These are phyloP conservation scores for Porites lutea DNA, from an alignment of 64 coral and sea anemone species.

Conservation along the genomic window DNA sequence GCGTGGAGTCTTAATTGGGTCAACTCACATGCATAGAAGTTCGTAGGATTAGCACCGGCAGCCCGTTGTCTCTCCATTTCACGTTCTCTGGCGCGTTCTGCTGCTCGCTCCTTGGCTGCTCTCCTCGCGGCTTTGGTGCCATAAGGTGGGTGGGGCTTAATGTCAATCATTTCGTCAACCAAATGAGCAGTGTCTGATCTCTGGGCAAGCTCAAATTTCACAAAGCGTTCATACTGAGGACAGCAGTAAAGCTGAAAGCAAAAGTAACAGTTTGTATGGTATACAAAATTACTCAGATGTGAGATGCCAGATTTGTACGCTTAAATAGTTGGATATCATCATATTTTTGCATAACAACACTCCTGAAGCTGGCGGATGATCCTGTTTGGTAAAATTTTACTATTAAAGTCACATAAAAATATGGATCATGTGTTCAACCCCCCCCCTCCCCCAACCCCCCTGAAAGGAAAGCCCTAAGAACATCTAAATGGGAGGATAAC, in stretches of 20 bases:
- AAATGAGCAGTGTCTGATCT: constrained; percentile 76
- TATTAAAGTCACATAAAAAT: too few species aligned
- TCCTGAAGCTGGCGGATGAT: too few species aligned
- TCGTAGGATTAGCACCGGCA: constrained; percentile 62
- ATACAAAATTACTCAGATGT: too few species aligned
- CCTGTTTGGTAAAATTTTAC: too few species aligned
- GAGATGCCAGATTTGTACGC: too few species aligned
- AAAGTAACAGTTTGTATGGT: neutral
- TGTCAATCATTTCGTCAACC: constrained; percentile 92
- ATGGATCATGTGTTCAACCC: too few species aligned
- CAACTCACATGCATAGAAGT: constrained; percentile 93
- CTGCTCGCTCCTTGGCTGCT: constrained; percentile 96
- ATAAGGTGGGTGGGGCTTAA: constrained; percentile 95
- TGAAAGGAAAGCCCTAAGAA: too few species aligned
- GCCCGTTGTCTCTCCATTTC: constrained; percentile 94
- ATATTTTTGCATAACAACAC: too few species aligned
- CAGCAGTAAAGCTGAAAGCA: constrained; percentile 82
- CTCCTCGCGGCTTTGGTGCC: constrained; percentile 95
- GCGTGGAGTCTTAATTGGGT: too few species aligned
- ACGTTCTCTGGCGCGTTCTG: constrained; percentile 89
- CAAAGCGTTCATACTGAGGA: constrained; percentile 76
- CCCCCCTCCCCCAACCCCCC: too few species aligned
- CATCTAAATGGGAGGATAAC: too few species aligned
- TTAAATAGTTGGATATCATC: too few species aligned
- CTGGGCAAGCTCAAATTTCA: constrained; percentile 76